phyloP scores from a whole-genome alignment of 53 echinoderm and acorn worm species.

The Antedon mediterranea region DNA sequence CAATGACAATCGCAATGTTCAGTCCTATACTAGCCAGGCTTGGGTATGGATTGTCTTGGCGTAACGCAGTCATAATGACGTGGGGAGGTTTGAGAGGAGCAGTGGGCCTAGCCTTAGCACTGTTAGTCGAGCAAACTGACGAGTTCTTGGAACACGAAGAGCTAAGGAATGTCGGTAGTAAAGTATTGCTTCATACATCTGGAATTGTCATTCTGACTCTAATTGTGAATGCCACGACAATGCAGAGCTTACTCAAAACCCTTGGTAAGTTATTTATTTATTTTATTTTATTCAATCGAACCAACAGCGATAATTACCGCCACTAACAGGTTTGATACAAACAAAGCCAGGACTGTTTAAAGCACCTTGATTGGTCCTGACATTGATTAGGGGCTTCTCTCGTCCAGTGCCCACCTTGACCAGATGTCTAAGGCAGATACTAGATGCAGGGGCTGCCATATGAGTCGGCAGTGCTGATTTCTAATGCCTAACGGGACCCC shows the following conservation, averaged over 20 bases:
- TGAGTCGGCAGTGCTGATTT: no score
- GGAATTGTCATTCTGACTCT: slow-evolving; percentile 87
- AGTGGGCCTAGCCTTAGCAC: slow-evolving; percentile 76
- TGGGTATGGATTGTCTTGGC: slow-evolving; percentile 89
- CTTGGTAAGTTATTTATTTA: slow-evolving; percentile 38
- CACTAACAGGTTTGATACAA: no score
- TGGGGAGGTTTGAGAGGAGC: slow-evolving; percentile 95
- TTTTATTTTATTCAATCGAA: no score
- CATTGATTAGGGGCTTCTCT: no score
- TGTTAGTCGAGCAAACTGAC: slow-evolving; percentile 49
- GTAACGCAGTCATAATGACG: slow-evolving; percentile 80
- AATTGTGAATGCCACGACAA: slow-evolving; percentile 76
- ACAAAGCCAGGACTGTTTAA: no score
- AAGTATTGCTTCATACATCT: slow-evolving; percentile 79
- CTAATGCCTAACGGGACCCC: no score
- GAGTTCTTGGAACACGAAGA: slow-evolving; percentile 27
- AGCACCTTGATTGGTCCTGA: no score
- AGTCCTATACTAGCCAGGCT: slow-evolving; percentile 72
- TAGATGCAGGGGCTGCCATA: no score
- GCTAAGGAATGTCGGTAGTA: slow-evolving; percentile 33
- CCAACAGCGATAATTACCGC: no score
- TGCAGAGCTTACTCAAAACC: slow-evolving; percentile 45
- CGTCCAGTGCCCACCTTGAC: no score
- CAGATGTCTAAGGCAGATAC: no score
- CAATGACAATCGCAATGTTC: slow-evolving; percentile 58